Conservation (phyloP, 2,113 vertebrate species). For the Leucopternis melanops region DNA sequence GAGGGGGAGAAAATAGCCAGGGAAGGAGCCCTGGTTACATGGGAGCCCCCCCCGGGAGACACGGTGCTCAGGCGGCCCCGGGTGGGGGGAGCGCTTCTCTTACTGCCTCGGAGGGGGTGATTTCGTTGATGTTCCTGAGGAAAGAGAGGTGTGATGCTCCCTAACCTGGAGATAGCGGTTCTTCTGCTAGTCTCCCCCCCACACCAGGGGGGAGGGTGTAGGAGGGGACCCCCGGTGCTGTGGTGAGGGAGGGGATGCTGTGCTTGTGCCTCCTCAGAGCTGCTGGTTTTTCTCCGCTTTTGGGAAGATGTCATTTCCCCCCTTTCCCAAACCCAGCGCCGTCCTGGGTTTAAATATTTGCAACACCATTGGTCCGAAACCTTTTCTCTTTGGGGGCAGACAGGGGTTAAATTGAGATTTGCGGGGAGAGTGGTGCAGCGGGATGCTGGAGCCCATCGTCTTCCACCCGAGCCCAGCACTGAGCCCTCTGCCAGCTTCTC, state of each 20-base stretch:
- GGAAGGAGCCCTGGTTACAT: too few species aligned
- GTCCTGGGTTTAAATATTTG: neutral
- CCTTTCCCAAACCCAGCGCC: neutral
- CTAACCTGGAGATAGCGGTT: accelerated
- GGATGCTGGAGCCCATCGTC: too few species aligned
- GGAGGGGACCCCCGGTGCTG: neutral
- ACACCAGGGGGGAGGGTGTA: accelerated
- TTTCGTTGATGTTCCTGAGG: neutral
- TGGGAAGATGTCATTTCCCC: neutral
- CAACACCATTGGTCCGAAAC: accelerated
- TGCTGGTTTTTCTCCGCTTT: neutral
- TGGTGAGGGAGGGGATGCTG: neutral
- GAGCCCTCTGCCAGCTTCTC: neutral
- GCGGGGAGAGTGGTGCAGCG: neutral
- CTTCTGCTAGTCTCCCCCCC: neutral
- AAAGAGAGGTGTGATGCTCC: neutral
- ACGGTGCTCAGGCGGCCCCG: neutral
- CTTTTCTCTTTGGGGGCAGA: neutral
- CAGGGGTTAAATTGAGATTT: neutral
- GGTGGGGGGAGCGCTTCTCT: neutral
- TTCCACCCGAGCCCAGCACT: neutral
- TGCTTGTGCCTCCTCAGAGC: neutral
- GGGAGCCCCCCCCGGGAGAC: neutral
- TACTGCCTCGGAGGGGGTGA: neutral
- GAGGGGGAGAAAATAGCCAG: too few species aligned